A percentile compares a stretch with the other conserved stretches of the same genome.
These are phyloP conservation scores for Helostoma temminkii DNA, from an alignment of 2,797 vertebrate genomes.

Conservation along the genomic window DNA sequence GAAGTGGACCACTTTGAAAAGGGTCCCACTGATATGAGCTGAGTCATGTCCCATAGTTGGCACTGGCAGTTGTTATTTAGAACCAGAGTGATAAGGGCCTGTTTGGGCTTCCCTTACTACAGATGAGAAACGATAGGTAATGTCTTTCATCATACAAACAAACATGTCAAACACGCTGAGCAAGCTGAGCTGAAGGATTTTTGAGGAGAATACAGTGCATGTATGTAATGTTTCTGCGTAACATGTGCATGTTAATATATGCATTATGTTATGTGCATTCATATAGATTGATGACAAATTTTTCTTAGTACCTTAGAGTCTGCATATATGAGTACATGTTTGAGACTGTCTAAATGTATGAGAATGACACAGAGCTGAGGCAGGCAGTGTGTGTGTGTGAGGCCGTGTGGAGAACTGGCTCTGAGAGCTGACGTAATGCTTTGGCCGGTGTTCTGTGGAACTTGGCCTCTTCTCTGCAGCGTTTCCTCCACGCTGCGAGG, in stretches of 20 bases:
- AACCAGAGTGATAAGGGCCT: constrained; percentile 66
- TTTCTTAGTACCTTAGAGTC: constrained; percentile 27
- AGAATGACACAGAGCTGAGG: constrained; percentile 57
- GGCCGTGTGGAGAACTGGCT: constrained; percentile 66
- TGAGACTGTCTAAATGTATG: constrained; percentile 43
- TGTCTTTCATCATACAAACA: constrained; percentile 65
- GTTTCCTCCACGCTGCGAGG: constrained; percentile 80
- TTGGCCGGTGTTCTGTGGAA: constrained; percentile 79
- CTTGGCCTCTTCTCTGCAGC: constrained; percentile 77
- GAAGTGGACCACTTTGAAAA: constrained; percentile 53
- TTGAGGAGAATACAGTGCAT: constrained; percentile 6
- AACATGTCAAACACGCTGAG: constrained; percentile 55
- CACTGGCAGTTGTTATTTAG: constrained; percentile 59
- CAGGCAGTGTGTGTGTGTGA: constrained; percentile 29
- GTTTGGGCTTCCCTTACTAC: constrained; percentile 70
- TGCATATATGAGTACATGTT: constrained; percentile 18
- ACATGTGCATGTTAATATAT: neutral
- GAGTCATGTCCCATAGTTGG: constrained; percentile 61
- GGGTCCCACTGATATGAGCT: constrained; percentile 58
- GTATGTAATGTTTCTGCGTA: constrained; percentile 1
- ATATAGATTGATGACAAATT: constrained; percentile 4
- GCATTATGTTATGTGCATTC: neutral
- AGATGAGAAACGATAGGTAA: constrained; percentile 48
- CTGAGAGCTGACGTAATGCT: constrained; percentile 78
- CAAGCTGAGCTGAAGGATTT: constrained; percentile 19